Evolutionary conservation across 2,888 invertebrate species (phyloP), one percentile per base, ranked within the genome.

Genomic region (Keiferia lycopersicella): DNA sequence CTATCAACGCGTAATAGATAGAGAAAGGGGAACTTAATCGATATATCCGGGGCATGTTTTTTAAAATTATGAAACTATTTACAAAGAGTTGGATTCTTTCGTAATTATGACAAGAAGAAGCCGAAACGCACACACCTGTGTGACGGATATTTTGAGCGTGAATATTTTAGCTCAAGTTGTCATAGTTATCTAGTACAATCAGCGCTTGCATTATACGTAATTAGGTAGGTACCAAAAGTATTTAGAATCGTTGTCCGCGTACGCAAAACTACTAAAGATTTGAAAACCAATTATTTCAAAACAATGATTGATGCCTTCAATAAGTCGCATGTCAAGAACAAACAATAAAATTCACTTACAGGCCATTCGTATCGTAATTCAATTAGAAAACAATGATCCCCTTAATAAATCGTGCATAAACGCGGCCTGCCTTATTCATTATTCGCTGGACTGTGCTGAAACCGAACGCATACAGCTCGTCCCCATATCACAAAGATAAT

Each of bases 301-400:
- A n/a, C n/a, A 16, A 45, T 45, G 45, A 45, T 16, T 16, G 45
- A 45, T 45, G 8, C 6, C 16, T 16, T 16, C 45, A 45, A 45
- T n/a, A n/a, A 45, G 3, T n/a, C 7, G 45, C 45, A 11, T 45
- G 45, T 45, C 16, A 45, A 45, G n/a, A 45, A 45, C 12, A 45
- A 16, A 16, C 45, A 45, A 45, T n/a, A 16, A 45, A 45, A 45
- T 16, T 16, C 45, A 7, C n/a, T 4, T 45, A 4, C 45, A 45
- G n/a, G 6, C 45, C 16, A 45, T 45, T 45, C 16, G 45, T 45
- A 45, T 16, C 45, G 45, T 45, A 45, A 45, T 45, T 45, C 45
- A 45, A 45, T 45, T 45, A 45, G 45, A 45, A 45, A 45, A 45
- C 45, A 45, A 45, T 45, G 45, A 45, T 45, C 45, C 45, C 45